Evolutionary conservation across 2,113 vertebrate genomes (phyloP), one percentile per base, ranked within the genome.

Genomic region (Ammodytes dubius): DNA sequence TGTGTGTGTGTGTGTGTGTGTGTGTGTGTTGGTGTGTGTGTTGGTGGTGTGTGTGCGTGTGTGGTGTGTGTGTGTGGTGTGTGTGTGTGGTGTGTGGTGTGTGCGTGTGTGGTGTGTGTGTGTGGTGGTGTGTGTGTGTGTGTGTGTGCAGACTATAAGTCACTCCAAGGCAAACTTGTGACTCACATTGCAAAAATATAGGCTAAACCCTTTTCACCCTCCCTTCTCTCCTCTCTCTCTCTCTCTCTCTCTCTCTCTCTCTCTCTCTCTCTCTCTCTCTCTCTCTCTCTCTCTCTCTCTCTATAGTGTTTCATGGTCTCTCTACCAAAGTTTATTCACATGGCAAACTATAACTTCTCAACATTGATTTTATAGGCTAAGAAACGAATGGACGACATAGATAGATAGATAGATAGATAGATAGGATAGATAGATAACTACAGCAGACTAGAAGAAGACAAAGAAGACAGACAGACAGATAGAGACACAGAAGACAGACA

Each of bases 121-220:
- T 67, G 53, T 50, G 58, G n/a, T n/a, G n/a, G n/a, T 45, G 46
- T 64, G 56, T 69, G 46, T 66, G 49, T 56, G 56, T 68, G 63
- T 71, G 75, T 76, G 6, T 70, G 2, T 70, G 60, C 19, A 64
- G 58, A 64, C 63, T 73, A 63, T 45, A 81, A 80, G 42, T 74
- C 77, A 74, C 43, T 64, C 39, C 72, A 27, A 68, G 47, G 54
- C 81, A 61, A 86, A 84, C 81, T 80, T 79, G 64, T 84, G 81
- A 84, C 86, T 82, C 70, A 83, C 57, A 40, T 43, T 4, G 74
- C 67, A 50, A 53, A 12, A 65, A 59, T 79, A 77, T 77, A 77
- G 27, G 27, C 27, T 27, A 79, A 9, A 46, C 27, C 65, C 47
- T 67, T 27, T 81, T 67, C 27, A 27, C 27, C 27, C 27, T 27